Base-by-base conservation (phyloP, 1,140 invertebrate genomes). In the Hycleus phaleratus region DNA sequence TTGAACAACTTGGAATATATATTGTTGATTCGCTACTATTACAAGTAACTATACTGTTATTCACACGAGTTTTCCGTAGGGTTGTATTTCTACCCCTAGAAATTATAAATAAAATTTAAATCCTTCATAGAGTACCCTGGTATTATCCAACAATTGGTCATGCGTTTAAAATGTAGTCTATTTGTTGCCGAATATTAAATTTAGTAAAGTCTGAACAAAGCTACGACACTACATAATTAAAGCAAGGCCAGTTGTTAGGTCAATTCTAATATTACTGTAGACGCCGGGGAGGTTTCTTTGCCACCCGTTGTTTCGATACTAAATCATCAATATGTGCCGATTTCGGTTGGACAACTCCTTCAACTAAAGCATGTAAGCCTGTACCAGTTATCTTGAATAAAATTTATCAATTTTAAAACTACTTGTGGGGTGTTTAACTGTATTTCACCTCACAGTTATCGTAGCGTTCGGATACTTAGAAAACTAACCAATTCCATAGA, bases 261-360 rank as follows among this genome's bases (percentile, higher is more conserved):
- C 6, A 32, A 38, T 43, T n/a, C 12, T 32, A 25, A 2, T 45
- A 7, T 45, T 38, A 53, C 51, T 32, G 44, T 10, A 46, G 38
- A 3, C 10, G 18, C 12, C 5, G 11, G 1, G 56, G 56, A 26
- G 38, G n/a, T 4, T 49, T 47, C 10, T 50, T 46, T 32, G 32
- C 0, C 1, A 1, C 32, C 48, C 42, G 52, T 43, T 59, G 57
- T 43, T 43, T 46, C 1, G 44, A 25, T 2, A 59, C 50, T 38
- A 59, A 26, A 25, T 40, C 4, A 42, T 59, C 47, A 32, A 59
- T 59, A 48, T 59, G 57, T 3, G 57, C 57, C 10, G 44, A 46
- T 26, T 59, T 59, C 9, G 18, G 38, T n/a, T 26, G 26, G 40
- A 53, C 42, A 10, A 48, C 25, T 3, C 38, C 57, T 48, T 53